These are phyloP conservation scores for Acrocephalus arundinaceus DNA, from an alignment of 2,113 vertebrate species.

Conservation along the genomic window DNA sequence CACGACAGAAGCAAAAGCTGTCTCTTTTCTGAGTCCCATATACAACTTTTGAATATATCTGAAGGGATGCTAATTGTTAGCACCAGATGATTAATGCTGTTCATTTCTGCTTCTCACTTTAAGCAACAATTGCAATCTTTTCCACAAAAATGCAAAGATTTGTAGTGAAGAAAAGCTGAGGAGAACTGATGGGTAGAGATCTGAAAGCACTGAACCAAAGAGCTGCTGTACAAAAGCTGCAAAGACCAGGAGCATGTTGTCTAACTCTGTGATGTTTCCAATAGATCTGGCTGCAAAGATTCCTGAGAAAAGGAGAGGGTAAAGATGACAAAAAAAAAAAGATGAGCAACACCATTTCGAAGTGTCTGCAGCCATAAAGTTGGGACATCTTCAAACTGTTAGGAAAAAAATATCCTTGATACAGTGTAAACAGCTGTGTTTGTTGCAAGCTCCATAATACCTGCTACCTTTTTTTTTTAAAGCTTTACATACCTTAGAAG, in stretches of 20 bases:
- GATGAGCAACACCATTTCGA: neutral
- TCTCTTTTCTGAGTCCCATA: neutral
- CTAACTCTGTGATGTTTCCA: neutral
- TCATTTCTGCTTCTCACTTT: neutral
- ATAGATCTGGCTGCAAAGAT: neutral
- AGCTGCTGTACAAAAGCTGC: neutral
- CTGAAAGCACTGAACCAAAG: neutral
- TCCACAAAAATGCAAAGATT: neutral
- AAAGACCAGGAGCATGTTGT: neutral
- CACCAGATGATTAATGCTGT: neutral
- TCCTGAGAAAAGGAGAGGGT: neutral
- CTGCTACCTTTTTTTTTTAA: neutral
- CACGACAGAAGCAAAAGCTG: neutral
- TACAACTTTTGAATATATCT: neutral
- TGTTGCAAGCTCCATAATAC: neutral
- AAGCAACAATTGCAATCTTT: neutral
- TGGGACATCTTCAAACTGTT: neutral
- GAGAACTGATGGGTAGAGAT: neutral
- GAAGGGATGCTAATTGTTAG: neutral
- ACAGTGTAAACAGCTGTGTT: neutral
- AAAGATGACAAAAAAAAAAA: neutral
- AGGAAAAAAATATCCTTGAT: neutral
- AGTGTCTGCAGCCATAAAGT: neutral
- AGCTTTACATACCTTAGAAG: neutral
- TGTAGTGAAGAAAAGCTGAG: neutral